Percentiles rank a stretch among this genome's conserved stretches.
These are phyloP conservation scores for Tangachromis dhanisi DNA, from an alignment of 2,113 vertebrate genomes.

Conservation along the genomic window DNA sequence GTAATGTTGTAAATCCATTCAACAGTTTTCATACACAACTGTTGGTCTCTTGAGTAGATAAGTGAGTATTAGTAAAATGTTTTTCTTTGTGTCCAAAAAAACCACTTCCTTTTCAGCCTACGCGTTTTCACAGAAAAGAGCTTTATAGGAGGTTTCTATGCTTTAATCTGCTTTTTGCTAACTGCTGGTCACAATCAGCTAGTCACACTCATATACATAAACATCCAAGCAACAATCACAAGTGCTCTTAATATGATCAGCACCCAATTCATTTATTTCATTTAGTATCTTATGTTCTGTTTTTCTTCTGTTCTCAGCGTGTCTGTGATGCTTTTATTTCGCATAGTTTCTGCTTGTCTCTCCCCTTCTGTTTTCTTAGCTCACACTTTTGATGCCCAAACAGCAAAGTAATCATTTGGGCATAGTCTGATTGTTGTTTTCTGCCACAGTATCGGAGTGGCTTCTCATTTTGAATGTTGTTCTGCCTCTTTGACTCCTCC, in stretches of 20 bases:
- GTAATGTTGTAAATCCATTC: not conserved
- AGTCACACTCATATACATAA: not conserved
- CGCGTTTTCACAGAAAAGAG: not conserved
- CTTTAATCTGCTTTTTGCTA: constrained; percentile 6
- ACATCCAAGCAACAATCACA: not conserved
- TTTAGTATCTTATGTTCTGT: not conserved
- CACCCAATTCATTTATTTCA: not conserved
- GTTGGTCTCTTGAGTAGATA: not conserved
- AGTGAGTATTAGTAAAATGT: not conserved
- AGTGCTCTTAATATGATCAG: not conserved
- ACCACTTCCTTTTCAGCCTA: not conserved
- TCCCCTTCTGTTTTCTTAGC: not conserved
- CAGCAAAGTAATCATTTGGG: not conserved
- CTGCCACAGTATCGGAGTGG: not conserved
- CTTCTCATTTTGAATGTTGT: not conserved
- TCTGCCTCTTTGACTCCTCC: not conserved
- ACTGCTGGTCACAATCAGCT: not conserved
- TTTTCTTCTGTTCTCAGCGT: not conserved
- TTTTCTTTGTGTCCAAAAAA: not conserved
- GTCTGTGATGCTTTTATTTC: not conserved
- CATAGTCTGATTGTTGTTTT: not conserved
- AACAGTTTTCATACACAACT: not conserved
- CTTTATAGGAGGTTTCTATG: constrained; percentile 10
- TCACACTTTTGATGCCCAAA: not conserved
- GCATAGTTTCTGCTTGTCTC: not conserved